Conservation (phyloP, 2,888 invertebrate genomes). For the Exocentrus adspersus region DNA sequence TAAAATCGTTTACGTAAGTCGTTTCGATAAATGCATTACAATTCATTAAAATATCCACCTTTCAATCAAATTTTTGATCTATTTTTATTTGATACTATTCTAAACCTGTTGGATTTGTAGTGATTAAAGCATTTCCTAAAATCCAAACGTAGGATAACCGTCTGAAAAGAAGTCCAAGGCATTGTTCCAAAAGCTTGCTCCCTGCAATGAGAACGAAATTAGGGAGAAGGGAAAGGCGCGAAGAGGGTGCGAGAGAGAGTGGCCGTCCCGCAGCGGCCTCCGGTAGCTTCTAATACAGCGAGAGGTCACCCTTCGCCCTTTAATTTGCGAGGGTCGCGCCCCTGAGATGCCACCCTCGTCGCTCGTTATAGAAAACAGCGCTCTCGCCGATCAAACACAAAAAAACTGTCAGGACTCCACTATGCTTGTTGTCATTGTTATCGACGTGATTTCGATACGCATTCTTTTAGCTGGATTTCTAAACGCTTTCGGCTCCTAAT, state of each 20-base stretch:
- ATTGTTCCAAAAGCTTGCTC: background rate
- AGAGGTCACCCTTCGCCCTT: constrained; percentile 61
- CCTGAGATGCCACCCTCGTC: constrained; percentile 61
- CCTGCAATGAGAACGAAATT: background rate
- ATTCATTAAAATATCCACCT: no score
- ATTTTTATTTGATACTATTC: no score
- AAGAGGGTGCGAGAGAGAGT: constrained; percentile 49
- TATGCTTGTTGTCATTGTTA: constrained; percentile 41
- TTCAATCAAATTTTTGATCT: no score
- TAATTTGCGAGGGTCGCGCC: constrained; percentile 64
- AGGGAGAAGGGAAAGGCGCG: constrained; percentile 30
- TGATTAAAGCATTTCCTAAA: no score
- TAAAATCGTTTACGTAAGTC: no score
- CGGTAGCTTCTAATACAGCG: constrained; percentile 55
- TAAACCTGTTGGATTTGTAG: no score
- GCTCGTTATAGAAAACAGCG: constrained; percentile 60
- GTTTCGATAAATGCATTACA: no score
- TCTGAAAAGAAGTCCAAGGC: background rate
- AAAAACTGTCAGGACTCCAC: constrained; percentile 50
- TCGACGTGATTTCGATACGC: constrained; percentile 36
- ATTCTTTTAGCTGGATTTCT: constrained; percentile 23
- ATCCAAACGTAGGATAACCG: no score
- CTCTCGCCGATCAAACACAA: constrained; percentile 49
- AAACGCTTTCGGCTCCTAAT: constrained; percentile 2
- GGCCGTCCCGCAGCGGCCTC: constrained; percentile 49